phyloP scores from a whole-genome alignment of 2,797 vertebrate genomes.

The Eospalax fontanierii region DNA sequence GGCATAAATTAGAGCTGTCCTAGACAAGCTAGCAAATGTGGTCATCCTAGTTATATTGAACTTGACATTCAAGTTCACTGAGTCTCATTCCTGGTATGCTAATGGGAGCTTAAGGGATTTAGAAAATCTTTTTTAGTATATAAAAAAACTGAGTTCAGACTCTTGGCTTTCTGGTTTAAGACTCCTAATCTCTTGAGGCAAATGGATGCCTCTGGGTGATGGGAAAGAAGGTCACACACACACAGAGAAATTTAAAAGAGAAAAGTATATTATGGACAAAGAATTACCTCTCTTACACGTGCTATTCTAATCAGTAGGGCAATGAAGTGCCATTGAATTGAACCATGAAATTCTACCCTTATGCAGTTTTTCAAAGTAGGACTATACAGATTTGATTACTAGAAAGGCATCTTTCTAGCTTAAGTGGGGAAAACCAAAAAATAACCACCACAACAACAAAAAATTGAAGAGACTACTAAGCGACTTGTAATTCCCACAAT shows the following conservation, averaged over 20 bases:
- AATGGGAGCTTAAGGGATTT: conserved; percentile 7
- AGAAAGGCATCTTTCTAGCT: neutral
- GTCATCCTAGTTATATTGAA: neutral
- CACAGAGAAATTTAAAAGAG: neutral
- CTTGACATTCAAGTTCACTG: neutral
- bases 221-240: neutral
- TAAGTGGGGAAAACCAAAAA: neutral
- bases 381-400: neutral
- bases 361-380: too few relatives aligned
- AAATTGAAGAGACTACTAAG: neutral
- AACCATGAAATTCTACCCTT: neutral
- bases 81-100: neutral
- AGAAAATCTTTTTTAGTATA: neutral
- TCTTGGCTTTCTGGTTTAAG: conserved; percentile 9
- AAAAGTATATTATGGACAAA: neutral
- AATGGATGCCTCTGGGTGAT: neutral
- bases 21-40: neutral
- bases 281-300: neutral
- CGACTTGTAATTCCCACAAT: neutral
- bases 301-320: neutral
- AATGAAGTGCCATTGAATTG: neutral
- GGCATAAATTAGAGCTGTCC: neutral
- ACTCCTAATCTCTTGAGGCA: conserved; percentile 35
- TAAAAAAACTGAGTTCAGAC: conserved; percentile 4
- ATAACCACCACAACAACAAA: neutral